Conservation (phyloP, 2,113 vertebrate genomes). For the Oncorhynchus keta region DNA sequence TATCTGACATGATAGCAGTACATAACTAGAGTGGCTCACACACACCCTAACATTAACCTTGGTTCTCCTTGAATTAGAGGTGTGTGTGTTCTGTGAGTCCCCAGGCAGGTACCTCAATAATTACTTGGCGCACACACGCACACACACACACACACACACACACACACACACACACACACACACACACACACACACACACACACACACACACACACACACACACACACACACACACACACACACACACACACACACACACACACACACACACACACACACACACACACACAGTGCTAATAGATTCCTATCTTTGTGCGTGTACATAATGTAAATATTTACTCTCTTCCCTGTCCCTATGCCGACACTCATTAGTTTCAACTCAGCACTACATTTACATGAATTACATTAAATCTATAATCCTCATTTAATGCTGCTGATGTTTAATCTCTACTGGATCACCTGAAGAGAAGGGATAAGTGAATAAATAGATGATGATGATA, state of each 20-base stretch:
- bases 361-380: slow-evolving; percentile 5
- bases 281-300: slow-evolving; percentile 11
- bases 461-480: neutral
- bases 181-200: too few relatives aligned
- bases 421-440: neutral
- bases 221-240: too few relatives aligned
- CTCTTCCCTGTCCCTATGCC: slow-evolving; percentile 4
- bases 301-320: slow-evolving; percentile 9
- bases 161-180: too few relatives aligned
- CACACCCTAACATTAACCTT: slow-evolving; percentile 12
- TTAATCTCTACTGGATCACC: slow-evolving; percentile 3
- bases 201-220: too few relatives aligned
- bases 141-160: too few relatives aligned
- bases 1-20: neutral
- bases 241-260: too few relatives aligned
- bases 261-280: neutral
- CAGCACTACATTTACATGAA: slow-evolving; percentile 2
- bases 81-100: slow-evolving; percentile 8
- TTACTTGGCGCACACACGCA: too few relatives aligned
- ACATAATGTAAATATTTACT: slow-evolving; percentile 15
- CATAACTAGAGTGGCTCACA: neutral
- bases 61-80: slow-evolving; percentile 18
- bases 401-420: neutral
- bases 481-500: too few relatives aligned
- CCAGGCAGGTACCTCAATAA: slow-evolving; percentile 1